phyloP scores from a whole-genome alignment of 2,113 vertebrate genomes.

The Ornithorhynchus anatinus region DNA sequence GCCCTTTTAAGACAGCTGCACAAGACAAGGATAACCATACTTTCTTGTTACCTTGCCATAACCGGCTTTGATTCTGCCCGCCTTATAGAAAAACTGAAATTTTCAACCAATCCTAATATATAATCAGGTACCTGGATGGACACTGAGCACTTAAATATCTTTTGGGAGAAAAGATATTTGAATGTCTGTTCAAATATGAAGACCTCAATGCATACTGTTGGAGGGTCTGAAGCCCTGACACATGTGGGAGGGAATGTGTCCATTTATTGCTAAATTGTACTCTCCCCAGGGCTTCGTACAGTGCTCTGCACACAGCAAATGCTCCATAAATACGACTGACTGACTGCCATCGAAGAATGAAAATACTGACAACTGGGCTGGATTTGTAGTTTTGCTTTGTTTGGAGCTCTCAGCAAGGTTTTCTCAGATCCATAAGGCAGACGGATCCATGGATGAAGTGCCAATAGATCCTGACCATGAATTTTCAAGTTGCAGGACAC shows the following conservation, averaged over 20 bases:
- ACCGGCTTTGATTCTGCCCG: slow-evolving; percentile 5
- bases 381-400: background rate
- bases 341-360: too few relatives aligned
- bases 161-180: background rate
- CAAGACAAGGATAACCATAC: slow-evolving; percentile 3
- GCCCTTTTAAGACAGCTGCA: slow-evolving; percentile 19
- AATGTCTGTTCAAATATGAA: background rate
- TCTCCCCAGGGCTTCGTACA: too few relatives aligned
- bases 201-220: background rate
- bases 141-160: background rate
- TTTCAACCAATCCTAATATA: slow-evolving; percentile 6
- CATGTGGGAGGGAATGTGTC: too few relatives aligned
- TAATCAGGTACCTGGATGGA: slow-evolving; percentile 42
- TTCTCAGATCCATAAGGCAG: background rate
- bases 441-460: background rate
- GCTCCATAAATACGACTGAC: too few relatives aligned
- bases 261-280: too few relatives aligned
- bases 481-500: background rate
- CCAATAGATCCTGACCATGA: background rate
- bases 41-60: slow-evolving; percentile 33
- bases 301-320: too few relatives aligned
- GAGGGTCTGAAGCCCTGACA: background rate
- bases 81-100: background rate
- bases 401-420: background rate
- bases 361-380: slow-evolving; percentile 6